These are phyloP conservation scores for Actinia tenebrosa DNA, from an alignment of 64 coral and sea anemone species.

Conservation along the genomic window DNA sequence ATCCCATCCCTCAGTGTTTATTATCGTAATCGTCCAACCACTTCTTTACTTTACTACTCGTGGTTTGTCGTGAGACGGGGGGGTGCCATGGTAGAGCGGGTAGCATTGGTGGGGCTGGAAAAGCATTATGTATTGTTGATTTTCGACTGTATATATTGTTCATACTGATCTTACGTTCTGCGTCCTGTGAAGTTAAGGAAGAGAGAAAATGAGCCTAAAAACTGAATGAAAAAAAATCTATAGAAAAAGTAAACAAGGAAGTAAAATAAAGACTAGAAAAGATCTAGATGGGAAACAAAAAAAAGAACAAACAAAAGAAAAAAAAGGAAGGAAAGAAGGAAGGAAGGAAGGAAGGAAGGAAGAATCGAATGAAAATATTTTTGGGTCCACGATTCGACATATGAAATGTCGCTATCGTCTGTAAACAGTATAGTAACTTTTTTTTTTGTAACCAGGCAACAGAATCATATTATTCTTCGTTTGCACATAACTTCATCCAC, in stretches of 20 bases:
- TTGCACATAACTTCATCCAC: too few species aligned
- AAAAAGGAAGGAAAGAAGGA: too few species aligned
- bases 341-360: too few species aligned
- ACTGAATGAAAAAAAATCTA: neutral
- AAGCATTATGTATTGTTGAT: neutral
- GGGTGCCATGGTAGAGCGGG: neutral
- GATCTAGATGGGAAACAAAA: too few species aligned
- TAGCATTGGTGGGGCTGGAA: neutral
- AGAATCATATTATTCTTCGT: too few species aligned
- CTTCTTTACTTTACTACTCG: constrained; percentile 5
- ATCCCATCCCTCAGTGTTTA: neutral
- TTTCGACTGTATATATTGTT: constrained; percentile 16
- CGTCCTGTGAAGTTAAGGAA: neutral
- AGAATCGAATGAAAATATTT: too few species aligned
- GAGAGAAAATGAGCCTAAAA: neutral
- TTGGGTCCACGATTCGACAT: too few species aligned
- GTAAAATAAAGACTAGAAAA: too few species aligned
- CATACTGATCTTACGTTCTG: neutral
- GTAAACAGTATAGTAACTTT: too few species aligned
- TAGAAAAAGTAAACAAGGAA: neutral
- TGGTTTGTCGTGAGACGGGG: neutral
- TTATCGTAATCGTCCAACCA: constrained; percentile 10
- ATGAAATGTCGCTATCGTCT: too few species aligned
- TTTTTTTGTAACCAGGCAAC: too few species aligned
- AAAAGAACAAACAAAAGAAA: too few species aligned